A percentile compares a stretch with the other conserved stretches of the same genome.
These are phyloP conservation scores for Aphidius ervi DNA, from an alignment of 1,140 invertebrate genomes.

Conservation along the genomic window DNA sequence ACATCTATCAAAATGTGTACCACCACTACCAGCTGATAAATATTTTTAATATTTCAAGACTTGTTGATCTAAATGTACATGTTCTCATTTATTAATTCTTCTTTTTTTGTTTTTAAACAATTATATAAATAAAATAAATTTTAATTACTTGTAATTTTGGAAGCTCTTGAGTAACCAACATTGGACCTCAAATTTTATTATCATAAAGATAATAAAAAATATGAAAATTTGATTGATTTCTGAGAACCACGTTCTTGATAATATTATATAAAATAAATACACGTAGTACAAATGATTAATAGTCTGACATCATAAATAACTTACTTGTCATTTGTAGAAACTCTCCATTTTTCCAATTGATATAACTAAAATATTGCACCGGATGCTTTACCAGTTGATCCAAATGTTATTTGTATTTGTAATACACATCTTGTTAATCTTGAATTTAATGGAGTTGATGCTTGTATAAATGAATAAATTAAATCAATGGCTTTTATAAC, in stretches of 20 bases:
- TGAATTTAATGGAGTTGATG: conserved; percentile 78
- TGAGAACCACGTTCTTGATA: conserved; percentile 45
- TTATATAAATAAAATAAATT: no score
- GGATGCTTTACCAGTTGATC: conserved; percentile 77
- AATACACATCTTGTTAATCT: conserved; percentile 82
- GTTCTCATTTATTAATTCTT: conserved; percentile 77
- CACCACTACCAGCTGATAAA: conserved; percentile 66
- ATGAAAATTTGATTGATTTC: conserved; percentile 83
- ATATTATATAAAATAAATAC: no score
- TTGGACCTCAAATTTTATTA: no score
- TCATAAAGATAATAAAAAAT: conserved; percentile 87
- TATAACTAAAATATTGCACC: conserved; percentile 82
- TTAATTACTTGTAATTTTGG: no score
- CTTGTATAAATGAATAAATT: conserved; percentile 78
- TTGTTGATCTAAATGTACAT: conserved; percentile 71
- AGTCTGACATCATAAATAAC: conserved; percentile 21
- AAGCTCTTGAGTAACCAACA: no score
- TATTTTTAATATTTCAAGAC: conserved; percentile 81
- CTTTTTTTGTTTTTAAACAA: no score
- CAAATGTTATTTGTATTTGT: conserved; percentile 81
- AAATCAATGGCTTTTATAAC: conserved; percentile 69
- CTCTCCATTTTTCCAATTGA: conserved; percentile 82
- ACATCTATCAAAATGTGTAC: conserved; percentile 76
- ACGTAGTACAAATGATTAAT: no score
- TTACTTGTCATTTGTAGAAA: conserved; percentile 76